Base-by-base conservation (phyloP, 1,140 invertebrate species). In the Drosophila equinoxialis region DNA sequence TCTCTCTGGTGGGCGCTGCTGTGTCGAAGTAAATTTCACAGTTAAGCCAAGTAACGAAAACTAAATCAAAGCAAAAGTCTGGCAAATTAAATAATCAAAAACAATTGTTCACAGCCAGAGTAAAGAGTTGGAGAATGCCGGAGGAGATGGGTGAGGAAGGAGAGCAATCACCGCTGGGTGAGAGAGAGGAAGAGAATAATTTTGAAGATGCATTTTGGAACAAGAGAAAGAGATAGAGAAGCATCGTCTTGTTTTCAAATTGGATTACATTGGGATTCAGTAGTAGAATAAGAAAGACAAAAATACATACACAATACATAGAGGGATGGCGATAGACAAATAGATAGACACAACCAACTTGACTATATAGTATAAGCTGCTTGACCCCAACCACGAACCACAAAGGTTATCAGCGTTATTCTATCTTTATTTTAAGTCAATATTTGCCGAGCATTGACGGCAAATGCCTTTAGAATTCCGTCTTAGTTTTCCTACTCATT, bases 1-100 rank as follows among this genome's bases (percentile, higher is more conserved):
- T 30, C 6, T 30, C 30, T 37, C 35, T 37, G 10, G 37, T 11
- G 37, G 17, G 17, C 10, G 45, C 59, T 23, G 13, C 54, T 42
- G 37, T 68, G 65, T 55, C 65, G 64, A 62, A 72, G 62, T 68
- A 65, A 68, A 81, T 74, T 70, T 66, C 65, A 64, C 35, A 71
- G 61, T 68, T 67, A 66, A 73, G 65, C 63, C 58, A 60, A 72
- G 48, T 39, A 48, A 77, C 64, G 58, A 70, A 77, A 87, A 80
- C 83, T 87, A 83, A 87, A 87, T 87, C 83, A 87, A 86, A 87
- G 83, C 77, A 83, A 87, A 87, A 87, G 20, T 87, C 77, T 71
- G 83, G 72, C 73, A 89, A 87, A 89, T 87, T 82, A 89, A 83
- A 87, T 80, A 87, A 83, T 83, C 79, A 82, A 87, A 86, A 87